Base-by-base conservation (phyloP, 2,888 invertebrate species). In the Hirudinaria manillensis region DNA sequence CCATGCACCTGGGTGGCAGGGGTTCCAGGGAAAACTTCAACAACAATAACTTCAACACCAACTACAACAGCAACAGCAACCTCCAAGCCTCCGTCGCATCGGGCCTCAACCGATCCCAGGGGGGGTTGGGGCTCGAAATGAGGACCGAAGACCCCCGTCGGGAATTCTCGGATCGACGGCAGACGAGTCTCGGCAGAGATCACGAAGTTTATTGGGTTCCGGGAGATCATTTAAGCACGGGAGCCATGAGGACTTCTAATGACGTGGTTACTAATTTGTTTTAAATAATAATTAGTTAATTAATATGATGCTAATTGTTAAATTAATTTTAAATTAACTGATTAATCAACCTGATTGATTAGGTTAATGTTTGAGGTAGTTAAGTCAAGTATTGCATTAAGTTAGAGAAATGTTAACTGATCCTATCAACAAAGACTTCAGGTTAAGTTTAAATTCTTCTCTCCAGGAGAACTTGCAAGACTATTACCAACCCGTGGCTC, bases 1-100 rank as follows among this genome's bases (percentile, higher is more conserved):
- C 24, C 70, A 70, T 70, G 70, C 70, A 70, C 13, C 29, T 70
- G 70, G 45, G 29, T 13, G 51, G 38, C 70, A 34, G 70, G 38
- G 32, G 7, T 2, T 36, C 36, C 2, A 68, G 27, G 24, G 38
- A 70, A 45, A 24, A 24, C 24, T 61, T 27, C 72, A 72, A 72
- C 53, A 24, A 19, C n/a, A 71, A 71, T 51, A 21, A 70, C 16
- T 32, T 19, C 13, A n/a, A n/a, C n/a, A n/a, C n/a, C n/a, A n/a
- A n/a, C n/a, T n/a, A n/a, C n/a, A n/a, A n/a, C 1, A 34, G 7
- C 29, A 70, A 45, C 45, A 45, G 45, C 70, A 45, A 75, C 65
- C 61, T 27, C 24, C 61, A 16, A 29, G n/a, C 13, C 61, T 61
- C 61, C 24, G 24, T 27, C 19, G 29, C 4, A 16, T 29, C 61